Percentiles rank a stretch among this genome's conserved stretches.
Evolutionary conservation across 2,888 invertebrate species (phyloP).

Genomic region (Apoderus coryli): DNA sequence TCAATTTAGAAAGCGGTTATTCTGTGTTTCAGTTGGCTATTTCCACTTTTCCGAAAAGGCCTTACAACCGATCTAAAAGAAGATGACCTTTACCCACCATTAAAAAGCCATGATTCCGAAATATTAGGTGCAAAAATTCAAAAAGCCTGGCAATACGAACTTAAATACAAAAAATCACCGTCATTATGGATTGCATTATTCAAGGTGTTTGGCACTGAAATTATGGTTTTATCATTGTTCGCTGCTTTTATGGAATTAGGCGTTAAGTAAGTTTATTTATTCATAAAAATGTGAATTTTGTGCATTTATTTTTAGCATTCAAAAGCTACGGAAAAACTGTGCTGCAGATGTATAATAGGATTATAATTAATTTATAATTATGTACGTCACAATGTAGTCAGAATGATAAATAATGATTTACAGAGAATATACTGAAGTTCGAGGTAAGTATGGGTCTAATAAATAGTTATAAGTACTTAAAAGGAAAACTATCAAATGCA

Average conservation of each 20-base stretch:
- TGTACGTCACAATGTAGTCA: no score
- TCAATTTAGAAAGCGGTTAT: conserved; percentile 2
- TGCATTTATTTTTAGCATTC: no score
- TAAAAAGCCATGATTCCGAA: conserved; percentile 32
- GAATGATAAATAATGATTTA: no score
- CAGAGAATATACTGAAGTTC: no score
- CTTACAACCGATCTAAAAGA: conserved; percentile 33
- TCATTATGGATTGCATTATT: conserved; percentile 22
- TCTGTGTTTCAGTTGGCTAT: conserved; percentile 36
- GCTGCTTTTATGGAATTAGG: conserved; percentile 16
- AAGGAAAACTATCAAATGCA: no score
- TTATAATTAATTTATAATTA: no score
- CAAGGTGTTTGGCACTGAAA: conserved; percentile 19
- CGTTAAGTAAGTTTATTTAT: conserved; percentile 15
- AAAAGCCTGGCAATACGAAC: conserved; percentile 23
- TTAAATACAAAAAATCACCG: conserved; percentile 18
- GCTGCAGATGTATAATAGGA: no score
- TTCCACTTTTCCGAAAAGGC: conserved; percentile 35
- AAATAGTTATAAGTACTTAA: no score
- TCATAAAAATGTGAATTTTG: background rate
- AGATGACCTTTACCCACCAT: conserved; percentile 34
- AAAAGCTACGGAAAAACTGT: no score
- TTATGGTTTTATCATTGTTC: conserved; percentile 13
- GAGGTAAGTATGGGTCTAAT: no score
- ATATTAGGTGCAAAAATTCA: conserved; percentile 31